phyloP scores from a whole-genome alignment of 2,888 invertebrate species.

The Lasius platythorax region DNA sequence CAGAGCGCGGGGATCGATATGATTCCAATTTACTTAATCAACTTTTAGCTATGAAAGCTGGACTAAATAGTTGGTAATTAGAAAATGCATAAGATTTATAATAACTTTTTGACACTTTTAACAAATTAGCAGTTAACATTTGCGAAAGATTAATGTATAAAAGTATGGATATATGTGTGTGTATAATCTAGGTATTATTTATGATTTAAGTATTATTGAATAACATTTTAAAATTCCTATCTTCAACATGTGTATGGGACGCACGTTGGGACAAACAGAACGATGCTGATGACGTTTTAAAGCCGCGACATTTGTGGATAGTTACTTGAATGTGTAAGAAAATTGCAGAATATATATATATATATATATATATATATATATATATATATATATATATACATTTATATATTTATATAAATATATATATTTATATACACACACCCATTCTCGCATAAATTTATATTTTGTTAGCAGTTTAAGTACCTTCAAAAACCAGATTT shows the following conservation, averaged over 20 bases:
- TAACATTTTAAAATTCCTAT: not conserved
- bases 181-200: not conserved
- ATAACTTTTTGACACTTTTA: conserved; percentile 7
- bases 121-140: conserved; percentile 16
- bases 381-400: not conserved
- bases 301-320: not conserved
- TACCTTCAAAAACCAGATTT: not conserved
- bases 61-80: conserved; percentile 18
- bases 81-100: conserved; percentile 8
- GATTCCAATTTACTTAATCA: conserved; percentile 24
- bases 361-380: too few relatives aligned
- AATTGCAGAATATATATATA: not conserved
- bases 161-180: not conserved
- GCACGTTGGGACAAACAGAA: not conserved
- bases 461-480: not conserved
- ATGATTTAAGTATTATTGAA: not conserved
- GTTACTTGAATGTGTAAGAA: not conserved
- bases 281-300: conserved; percentile 9
- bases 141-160: not conserved
- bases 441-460: not conserved
- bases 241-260: not conserved
- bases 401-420: not conserved
- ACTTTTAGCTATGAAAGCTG: not conserved
- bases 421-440: not conserved
- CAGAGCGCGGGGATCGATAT: not conserved